These are phyloP conservation scores for Merodon equestris DNA, from an alignment of 2,888 invertebrate species.

Conservation along the genomic window DNA sequence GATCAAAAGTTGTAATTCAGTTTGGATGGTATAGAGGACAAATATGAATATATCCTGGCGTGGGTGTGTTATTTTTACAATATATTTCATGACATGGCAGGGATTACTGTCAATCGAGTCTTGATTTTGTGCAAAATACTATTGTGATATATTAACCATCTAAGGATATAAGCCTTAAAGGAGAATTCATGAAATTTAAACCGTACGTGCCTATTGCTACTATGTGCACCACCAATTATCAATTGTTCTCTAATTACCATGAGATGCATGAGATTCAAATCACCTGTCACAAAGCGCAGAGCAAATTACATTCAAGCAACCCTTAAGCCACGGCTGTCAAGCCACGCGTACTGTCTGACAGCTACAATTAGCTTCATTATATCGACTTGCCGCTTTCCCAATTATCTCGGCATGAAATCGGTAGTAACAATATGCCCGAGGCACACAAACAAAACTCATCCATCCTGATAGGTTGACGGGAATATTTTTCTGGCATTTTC, in stretches of 20 bases:
- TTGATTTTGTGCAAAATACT: too few species aligned
- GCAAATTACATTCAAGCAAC: constrained; percentile 34
- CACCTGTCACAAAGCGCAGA: constrained; percentile 39
- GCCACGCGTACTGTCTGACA: constrained; percentile 54
- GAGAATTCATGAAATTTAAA: too few species aligned
- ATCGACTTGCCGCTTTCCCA: constrained; percentile 52
- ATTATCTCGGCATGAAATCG: constrained; percentile 57
- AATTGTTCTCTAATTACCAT: constrained; percentile 42
- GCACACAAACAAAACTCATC: constrained; percentile 4
- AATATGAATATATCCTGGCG: too few species aligned
- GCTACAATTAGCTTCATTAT: constrained; percentile 61
- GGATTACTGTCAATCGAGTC: too few species aligned
- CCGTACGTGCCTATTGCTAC: too few species aligned
- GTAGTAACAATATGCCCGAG: constrained; percentile 42
- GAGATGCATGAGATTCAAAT: constrained; percentile 36
- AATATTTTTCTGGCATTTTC: constrained; percentile 54
- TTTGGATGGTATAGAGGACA: too few species aligned
- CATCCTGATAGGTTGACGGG: constrained; percentile 29
- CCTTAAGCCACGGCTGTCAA: constrained; percentile 44
- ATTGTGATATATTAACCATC: too few species aligned
- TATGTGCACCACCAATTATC: too few species aligned
- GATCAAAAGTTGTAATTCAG: too few species aligned
- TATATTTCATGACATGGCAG: too few species aligned
- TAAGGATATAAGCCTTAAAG: too few species aligned
- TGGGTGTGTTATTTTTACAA: too few species aligned